phyloP scores from a whole-genome alignment of 2,797 vertebrate genomes.

The Silurus lanzhouensis region DNA sequence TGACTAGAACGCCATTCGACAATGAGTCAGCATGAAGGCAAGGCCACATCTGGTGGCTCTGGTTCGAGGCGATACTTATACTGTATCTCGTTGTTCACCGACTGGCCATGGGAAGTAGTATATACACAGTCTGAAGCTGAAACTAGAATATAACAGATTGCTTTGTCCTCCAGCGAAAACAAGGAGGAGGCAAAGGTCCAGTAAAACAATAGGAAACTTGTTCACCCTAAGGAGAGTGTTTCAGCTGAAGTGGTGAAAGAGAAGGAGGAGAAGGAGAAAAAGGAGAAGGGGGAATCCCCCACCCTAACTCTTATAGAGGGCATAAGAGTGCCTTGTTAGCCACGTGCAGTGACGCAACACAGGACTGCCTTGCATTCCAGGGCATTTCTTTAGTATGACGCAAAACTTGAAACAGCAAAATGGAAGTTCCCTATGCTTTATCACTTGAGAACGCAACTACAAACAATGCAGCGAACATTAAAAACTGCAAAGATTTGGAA shows the following conservation, averaged over 20 bases:
- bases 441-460: background rate
- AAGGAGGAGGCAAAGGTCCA: slow-evolving; percentile 24
- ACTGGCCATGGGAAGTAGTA: slow-evolving; percentile 47
- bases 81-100: slow-evolving; percentile 33
- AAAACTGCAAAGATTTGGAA: background rate
- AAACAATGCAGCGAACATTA: background rate
- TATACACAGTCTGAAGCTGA: slow-evolving; percentile 43
- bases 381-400: slow-evolving; percentile 33
- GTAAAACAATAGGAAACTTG: slow-evolving; percentile 41
- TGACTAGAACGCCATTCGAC: slow-evolving; percentile 57
- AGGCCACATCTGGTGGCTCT: slow-evolving; percentile 17
- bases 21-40: slow-evolving; percentile 51
- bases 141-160: slow-evolving; percentile 43
- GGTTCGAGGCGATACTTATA: slow-evolving; percentile 23
- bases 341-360: slow-evolving; percentile 7
- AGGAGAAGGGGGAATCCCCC: slow-evolving; percentile 50
- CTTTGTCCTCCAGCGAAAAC: slow-evolving; percentile 54
- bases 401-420: slow-evolving; percentile 1
- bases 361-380: slow-evolving; percentile 36
- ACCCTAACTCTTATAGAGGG: slow-evolving; percentile 17
- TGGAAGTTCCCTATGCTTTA: background rate
- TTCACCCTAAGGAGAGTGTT: slow-evolving; percentile 29
- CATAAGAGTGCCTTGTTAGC: background rate
- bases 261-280: slow-evolving; percentile 36
- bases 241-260: slow-evolving; percentile 40